Percentiles rank a stretch among this genome's conserved stretches.
Conservation (phyloP, 2,888 invertebrate species). For the Hirtodrosophila alboralis region DNA sequence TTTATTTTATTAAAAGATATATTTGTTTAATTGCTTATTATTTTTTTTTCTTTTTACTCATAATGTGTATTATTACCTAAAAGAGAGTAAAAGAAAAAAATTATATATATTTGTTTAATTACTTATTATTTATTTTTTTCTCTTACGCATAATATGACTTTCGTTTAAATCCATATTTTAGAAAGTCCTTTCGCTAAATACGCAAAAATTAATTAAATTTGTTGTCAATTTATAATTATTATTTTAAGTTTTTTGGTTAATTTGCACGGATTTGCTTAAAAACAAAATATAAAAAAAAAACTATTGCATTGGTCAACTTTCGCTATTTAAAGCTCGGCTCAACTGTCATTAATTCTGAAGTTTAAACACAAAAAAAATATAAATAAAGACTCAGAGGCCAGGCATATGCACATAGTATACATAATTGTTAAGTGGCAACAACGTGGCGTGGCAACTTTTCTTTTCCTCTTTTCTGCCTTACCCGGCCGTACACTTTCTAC, state of each 20-base stretch:
- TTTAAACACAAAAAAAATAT: constrained; percentile 17
- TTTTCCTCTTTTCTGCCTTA: constrained; percentile 16
- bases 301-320: constrained; percentile 41
- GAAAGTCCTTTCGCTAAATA: constrained; percentile 67
- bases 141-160: not conserved
- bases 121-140: constrained; percentile 4
- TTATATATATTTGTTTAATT: no score
- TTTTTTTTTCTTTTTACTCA: no score
- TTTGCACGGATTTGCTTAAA: constrained; percentile 2
- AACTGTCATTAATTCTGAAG: constrained; percentile 59
- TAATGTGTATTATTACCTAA: no score
- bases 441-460: constrained; percentile 46
- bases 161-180: constrained; percentile 66
- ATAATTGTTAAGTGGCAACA: constrained; percentile 35
- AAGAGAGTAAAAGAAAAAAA: no score
- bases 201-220: constrained; percentile 4
- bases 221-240: constrained; percentile 4
- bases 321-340: constrained; percentile 43
- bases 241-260: constrained; percentile 3
- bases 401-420: constrained; percentile 29
- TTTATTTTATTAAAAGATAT: no score
- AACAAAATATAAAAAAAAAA: constrained; percentile 10
- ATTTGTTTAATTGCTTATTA: no score
- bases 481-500: constrained; percentile 49
- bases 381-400: constrained; percentile 9